Evolutionary conservation across 2,113 vertebrate genomes (phyloP).

Genomic region (Tachycineta bicolor): DNA sequence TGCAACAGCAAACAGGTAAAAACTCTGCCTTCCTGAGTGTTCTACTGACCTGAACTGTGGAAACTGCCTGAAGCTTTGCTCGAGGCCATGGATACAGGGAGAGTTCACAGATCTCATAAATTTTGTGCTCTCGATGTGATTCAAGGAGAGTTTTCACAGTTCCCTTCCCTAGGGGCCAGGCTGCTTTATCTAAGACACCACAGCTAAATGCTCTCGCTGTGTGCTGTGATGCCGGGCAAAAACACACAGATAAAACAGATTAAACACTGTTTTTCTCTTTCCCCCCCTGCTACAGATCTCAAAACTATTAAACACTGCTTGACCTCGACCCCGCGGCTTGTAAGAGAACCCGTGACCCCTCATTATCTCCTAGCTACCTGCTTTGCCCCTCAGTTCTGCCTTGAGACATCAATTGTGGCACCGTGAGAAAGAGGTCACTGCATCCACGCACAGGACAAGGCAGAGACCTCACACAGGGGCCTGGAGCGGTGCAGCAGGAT

Average conservation of each 20-base stretch:
- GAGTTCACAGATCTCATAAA: not conserved
- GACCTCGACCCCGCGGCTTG: not conserved
- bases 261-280: not conserved
- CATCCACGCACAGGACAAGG: not conserved
- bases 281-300: not conserved
- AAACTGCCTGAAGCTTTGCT: not conserved
- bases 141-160: not conserved
- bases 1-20: not conserved
- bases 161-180: not conserved
- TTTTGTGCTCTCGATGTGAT: not conserved
- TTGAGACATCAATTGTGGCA: not conserved
- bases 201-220: not conserved
- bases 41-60: not conserved
- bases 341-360: not conserved
- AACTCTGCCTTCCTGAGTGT: not conserved
- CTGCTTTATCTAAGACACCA: not conserved
- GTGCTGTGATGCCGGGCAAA: not conserved
- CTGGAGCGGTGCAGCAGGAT: rapidly evolving
- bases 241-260: not conserved
- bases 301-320: not conserved
- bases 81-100: not conserved
- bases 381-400: not conserved
- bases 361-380: not conserved
- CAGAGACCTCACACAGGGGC: not conserved
- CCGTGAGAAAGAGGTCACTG: not conserved